These are phyloP conservation scores for Phragmatobia fuliginosa DNA, from an alignment of 2,888 invertebrate species.

Conservation along the genomic window DNA sequence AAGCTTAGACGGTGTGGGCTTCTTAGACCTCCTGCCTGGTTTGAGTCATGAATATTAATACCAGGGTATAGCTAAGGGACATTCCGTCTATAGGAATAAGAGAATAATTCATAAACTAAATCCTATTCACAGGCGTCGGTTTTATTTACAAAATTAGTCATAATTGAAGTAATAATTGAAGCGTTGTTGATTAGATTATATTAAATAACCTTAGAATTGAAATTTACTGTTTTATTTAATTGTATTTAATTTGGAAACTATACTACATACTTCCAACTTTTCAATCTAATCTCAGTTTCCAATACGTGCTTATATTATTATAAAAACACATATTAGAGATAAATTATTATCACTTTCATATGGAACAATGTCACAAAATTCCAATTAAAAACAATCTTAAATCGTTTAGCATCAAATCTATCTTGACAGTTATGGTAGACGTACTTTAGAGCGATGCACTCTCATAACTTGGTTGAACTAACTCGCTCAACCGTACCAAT, in stretches of 20 bases:
- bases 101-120: constrained; percentile 59
- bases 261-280: background rate
- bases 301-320: no score
- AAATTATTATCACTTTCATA: background rate
- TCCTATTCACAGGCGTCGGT: constrained; percentile 40
- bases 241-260: background rate
- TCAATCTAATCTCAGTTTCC: no score
- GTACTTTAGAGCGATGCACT: background rate
- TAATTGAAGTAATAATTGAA: constrained; percentile 16
- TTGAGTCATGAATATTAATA: constrained; percentile 68
- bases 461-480: constrained; percentile 10
- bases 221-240: background rate
- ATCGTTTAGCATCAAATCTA: background rate
- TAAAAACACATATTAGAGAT: no score
- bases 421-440: background rate
- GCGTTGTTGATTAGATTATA: constrained; percentile 12
- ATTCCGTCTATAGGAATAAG: constrained; percentile 58
- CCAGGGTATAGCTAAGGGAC: constrained; percentile 55
- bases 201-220: constrained; percentile 9
- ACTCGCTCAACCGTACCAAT: constrained; percentile 2
- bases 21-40: constrained; percentile 47
- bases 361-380: background rate
- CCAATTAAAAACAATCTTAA: no score
- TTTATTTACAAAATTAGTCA: constrained; percentile 18
- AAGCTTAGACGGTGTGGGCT: constrained; percentile 36